phyloP scores from a whole-genome alignment of 2,797 vertebrate species.

The Eleutherodactylus coqui region DNA sequence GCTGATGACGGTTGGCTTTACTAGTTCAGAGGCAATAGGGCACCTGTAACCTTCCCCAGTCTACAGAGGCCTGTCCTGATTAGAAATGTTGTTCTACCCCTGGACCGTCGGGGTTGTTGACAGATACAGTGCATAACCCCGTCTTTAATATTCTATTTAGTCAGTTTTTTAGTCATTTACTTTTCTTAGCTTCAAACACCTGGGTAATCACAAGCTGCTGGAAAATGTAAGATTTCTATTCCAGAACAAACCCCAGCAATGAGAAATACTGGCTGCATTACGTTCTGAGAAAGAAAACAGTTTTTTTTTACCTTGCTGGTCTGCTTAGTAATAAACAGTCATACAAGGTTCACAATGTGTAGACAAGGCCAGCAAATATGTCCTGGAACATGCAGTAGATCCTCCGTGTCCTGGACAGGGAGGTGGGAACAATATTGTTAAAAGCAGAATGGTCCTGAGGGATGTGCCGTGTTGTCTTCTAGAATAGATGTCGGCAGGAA shows the following conservation, averaged over 20 bases:
- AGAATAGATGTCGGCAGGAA: background rate
- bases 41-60: background rate
- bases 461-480: conserved; percentile 7
- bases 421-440: conserved; percentile 11
- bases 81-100: background rate
- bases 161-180: background rate
- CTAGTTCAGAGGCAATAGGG: background rate
- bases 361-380: background rate
- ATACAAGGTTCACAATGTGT: background rate
- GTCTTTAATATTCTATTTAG: background rate
- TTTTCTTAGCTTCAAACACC: conserved; percentile 16
- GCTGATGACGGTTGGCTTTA: background rate
- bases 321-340: conserved; percentile 20
- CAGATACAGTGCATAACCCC: background rate
- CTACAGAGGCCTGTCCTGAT: background rate
- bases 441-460: conserved; percentile 3
- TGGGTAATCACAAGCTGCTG: conserved; percentile 39
- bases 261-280: background rate
- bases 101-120: background rate
- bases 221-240: background rate
- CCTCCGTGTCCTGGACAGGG: conserved; percentile 10
- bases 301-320: conserved; percentile 13
- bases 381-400: conserved; percentile 2
- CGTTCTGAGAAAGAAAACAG: conserved; percentile 24
- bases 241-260: conserved; percentile 17